Base-by-base conservation (phyloP, 2,888 invertebrate genomes). In the Agrochola lychnidis region DNA sequence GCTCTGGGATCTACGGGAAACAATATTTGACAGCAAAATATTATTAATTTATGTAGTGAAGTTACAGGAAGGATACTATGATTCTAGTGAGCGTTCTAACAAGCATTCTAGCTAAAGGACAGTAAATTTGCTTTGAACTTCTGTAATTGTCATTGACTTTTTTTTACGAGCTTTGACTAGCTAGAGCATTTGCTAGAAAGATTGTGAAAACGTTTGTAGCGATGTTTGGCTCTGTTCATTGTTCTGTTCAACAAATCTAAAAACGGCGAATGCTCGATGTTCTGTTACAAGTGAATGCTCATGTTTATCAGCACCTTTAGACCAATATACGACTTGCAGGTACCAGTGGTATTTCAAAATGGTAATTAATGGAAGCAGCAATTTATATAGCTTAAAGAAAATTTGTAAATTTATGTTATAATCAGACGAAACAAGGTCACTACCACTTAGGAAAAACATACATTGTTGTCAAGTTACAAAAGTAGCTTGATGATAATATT, bases 1-100 rank as follows among this genome's bases (percentile, higher is more conserved):
- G 91, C 57, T 97, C 95, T 81, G 99, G 99, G 88, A 99, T 98
- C 98, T 99, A 72, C 22, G 14, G 36, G 16, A 56, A 56, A 69
- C 14, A 48, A 56, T 67, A 19, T 61, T 30, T 61, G 7, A 7
- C 30, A 30, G 19, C 9, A 30, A 59, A 9, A 30, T 30, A 30
- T 30, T 30, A 30, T 30, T 30, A 30, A 1, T 59, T 16, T 16
- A 30, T 36, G 4, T 19, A 19, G 19, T 61, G 59, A 61, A 61
- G 19, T 61, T 51, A 62, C 40, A 78, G 57, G 68, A 77, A 75
- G 51, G 78, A 76, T 73, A 73, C 53, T 30, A 70, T 30, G n/a
- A 56, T 36, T 36, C 36, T 36, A 36, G 36, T 36, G 36, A 36
- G 36, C 36, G 4, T 36, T 36, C 36, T 4, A 36, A 4, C 36